Conservation (phyloP, 2,797 vertebrate species). For the Hapalemur alaotrensis region DNA sequence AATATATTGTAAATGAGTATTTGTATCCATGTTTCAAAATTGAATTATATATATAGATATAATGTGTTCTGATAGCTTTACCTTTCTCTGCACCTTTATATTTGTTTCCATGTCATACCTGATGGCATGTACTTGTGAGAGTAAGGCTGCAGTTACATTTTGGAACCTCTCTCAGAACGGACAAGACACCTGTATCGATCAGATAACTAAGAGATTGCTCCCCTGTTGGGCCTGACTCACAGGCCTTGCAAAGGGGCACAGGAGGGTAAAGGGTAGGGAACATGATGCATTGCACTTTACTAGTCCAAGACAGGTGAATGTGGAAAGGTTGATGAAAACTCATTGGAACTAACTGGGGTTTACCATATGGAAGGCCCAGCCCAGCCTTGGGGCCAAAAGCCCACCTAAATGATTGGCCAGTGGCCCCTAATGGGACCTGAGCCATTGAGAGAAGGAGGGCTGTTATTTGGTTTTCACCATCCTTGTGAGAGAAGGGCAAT, state of each 20-base stretch:
- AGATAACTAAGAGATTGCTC: conserved; percentile 51
- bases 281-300: conserved; percentile 67
- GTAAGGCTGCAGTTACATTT: conserved; percentile 39
- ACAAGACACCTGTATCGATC: conserved; percentile 37
- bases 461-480: not conserved
- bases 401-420: not conserved
- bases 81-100: conserved; percentile 20
- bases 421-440: not conserved
- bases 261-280: not conserved
- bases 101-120: conserved; percentile 59
- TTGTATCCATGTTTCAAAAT: conserved; percentile 49
- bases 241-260: conserved; percentile 22
- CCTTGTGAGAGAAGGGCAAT: conserved; percentile 42
- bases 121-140: conserved; percentile 62
- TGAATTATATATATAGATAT: conserved; percentile 55
- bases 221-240: conserved; percentile 11
- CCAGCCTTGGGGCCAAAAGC: not conserved
- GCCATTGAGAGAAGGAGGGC: not conserved
- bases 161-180: conserved; percentile 58
- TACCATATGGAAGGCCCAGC: not conserved
- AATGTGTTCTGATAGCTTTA: conserved; percentile 37
- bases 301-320: conserved; percentile 66
- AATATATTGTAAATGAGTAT: conserved; percentile 42
- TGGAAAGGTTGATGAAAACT: conserved; percentile 59
- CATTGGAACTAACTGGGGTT: conserved; percentile 23